Percentiles rank a stretch among this genome's conserved stretches.
Conservation (phyloP, 2,113 vertebrate genomes). For the Anguilla rostrata region DNA sequence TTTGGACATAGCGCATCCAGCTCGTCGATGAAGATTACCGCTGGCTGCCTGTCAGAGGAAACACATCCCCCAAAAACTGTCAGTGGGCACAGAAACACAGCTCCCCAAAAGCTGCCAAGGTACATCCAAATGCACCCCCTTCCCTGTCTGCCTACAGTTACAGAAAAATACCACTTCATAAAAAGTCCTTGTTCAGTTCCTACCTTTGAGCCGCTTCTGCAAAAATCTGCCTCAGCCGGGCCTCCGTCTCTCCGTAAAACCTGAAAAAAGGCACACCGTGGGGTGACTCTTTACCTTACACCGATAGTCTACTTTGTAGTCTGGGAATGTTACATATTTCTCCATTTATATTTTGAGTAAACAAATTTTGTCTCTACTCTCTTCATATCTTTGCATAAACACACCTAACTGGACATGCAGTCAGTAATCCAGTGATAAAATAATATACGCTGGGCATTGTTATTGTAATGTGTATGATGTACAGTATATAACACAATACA, state of each 20-base stretch:
- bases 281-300: background rate
- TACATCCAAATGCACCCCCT: background rate
- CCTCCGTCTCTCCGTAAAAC: conserved; percentile 94
- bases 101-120: background rate
- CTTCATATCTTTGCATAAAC: no score
- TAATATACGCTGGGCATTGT: no score
- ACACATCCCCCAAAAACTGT: background rate
- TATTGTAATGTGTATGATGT: no score
- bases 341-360: no score
- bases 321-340: background rate
- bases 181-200: background rate
- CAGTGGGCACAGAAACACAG: background rate
- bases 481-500: no score
- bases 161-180: background rate
- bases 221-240: conserved; percentile 87
- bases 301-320: background rate
- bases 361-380: no score
- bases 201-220: conserved; percentile 85
- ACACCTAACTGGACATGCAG: no score
- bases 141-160: background rate
- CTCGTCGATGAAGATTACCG: conserved; percentile 97
- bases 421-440: no score
- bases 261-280: conserved; percentile 56
- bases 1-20: conserved; percentile 92
- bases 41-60: conserved; percentile 70